These are phyloP conservation scores for Protonemura montana DNA, from an alignment of 2,888 invertebrate genomes.

Conservation along the genomic window DNA sequence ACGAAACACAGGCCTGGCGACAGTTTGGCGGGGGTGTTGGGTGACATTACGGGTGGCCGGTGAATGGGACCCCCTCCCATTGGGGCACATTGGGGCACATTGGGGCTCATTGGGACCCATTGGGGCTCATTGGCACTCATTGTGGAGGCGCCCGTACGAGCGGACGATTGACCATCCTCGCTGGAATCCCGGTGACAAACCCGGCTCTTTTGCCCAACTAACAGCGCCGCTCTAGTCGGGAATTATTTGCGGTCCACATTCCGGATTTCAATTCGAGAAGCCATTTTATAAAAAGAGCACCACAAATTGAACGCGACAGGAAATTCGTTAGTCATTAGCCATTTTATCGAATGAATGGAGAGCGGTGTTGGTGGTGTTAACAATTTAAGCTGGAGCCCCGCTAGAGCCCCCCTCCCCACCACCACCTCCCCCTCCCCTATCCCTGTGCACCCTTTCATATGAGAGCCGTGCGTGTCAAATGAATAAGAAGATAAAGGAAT, in stretches of 20 bases:
- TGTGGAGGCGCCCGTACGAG: neutral
- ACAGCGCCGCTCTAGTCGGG: neutral
- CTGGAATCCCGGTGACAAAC: neutral
- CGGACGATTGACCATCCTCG: neutral
- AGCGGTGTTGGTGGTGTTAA: neutral
- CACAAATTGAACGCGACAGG: constrained; percentile 37
- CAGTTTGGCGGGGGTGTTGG: neutral
- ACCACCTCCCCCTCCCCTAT: neutral
- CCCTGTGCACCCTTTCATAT: neutral
- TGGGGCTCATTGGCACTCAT: no score
- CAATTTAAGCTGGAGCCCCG: neutral
- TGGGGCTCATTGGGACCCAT: no score
- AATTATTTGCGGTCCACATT: constrained; percentile 31
- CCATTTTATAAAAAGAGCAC: constrained; percentile 23
- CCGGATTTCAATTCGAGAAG: constrained; percentile 34
- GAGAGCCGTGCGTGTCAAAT: neutral
- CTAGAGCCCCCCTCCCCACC: neutral
- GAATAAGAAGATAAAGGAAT: constrained; percentile 5
- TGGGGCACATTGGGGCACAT: no score
- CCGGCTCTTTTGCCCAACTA: neutral
- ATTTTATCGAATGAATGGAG: constrained; percentile 31
- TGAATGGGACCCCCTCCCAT: no score
- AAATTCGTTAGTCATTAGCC: constrained; percentile 35
- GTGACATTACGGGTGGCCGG: no score
- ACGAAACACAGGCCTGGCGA: neutral